These are phyloP conservation scores for Forficula auricularia DNA, from an alignment of 1,140 invertebrate species.

Conservation along the genomic window DNA sequence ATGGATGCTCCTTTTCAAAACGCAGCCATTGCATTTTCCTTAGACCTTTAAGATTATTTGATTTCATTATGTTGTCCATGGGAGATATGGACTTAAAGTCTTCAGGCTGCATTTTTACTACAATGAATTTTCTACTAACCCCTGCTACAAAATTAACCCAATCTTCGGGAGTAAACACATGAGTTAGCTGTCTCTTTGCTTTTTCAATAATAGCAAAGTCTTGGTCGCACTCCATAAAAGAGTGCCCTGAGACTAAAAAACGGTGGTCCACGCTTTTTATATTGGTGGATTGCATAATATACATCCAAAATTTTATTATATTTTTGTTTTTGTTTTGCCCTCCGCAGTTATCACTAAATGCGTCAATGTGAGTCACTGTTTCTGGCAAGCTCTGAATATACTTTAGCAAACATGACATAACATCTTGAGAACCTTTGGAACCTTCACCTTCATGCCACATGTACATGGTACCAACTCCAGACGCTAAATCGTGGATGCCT, in stretches of 20 bases:
- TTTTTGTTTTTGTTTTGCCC: conserved; percentile 12
- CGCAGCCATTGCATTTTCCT: too few relatives aligned
- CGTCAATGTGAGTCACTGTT: conserved; percentile 10
- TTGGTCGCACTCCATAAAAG: conserved; percentile 7
- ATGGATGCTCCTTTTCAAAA: too few relatives aligned
- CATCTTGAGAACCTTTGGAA: conserved; percentile 19
- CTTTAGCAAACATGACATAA: conserved; percentile 18
- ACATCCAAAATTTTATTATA: conserved; percentile 4
- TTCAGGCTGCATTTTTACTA: too few relatives aligned
- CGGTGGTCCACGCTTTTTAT: conserved; percentile 1
- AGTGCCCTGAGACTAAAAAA: conserved; percentile 2
- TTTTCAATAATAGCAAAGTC: conserved; percentile 5
- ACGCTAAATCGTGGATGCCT: conserved; percentile 19
- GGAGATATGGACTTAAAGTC: too few relatives aligned
- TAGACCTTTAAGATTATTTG: too few relatives aligned
- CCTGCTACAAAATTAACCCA: conserved; percentile 6
- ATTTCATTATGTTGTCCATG: too few relatives aligned
- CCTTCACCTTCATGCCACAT: conserved; percentile 23
- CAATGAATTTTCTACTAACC: background rate
- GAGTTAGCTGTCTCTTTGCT: conserved; percentile 4
- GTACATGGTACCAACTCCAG: conserved; percentile 15
- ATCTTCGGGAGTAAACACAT: conserved; percentile 3
- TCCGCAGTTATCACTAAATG: conserved; percentile 9
- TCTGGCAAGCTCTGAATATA: conserved; percentile 12
- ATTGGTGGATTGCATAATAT: conserved; percentile 8